Evolutionary conservation across 1,140 invertebrate species (phyloP), one percentile per base, ranked within the genome.

Genomic region (Triops longicaudatus): DNA sequence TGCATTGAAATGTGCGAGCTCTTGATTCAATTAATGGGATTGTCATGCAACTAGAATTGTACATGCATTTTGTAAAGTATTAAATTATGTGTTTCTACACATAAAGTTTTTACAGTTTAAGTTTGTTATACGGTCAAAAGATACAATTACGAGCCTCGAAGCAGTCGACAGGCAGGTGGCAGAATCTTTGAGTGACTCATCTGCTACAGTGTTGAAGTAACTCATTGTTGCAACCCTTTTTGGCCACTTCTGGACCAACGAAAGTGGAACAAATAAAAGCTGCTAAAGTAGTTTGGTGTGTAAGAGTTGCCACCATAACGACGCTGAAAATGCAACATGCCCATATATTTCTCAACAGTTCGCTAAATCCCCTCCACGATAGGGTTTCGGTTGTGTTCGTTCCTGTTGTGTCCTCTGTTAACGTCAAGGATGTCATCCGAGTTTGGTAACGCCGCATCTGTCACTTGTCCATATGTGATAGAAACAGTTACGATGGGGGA

Each of bases 401-500:
- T 22, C 22, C 50, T 6, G 22, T n/a, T 63, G 6, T n/a, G 50
- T 63, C 31, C 31, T 37, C 50, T 63, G 50, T 63, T 22, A 17
- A 17, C 50, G 22, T 63, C 50, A 63, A 63, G 50, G 50, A 63
- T 63, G 50, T 63, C 50, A 63, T 63, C 50, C 50, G 50, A 14
- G 50, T 63, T 63, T 63, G 50, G 50, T 63, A 63, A 63, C 50
- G 50, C 50, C 50, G 50, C 50, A 63, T 63, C 50, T 63, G 50
- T 63, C 50, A 63, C 50, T 63, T 37, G 10, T 63, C 50, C 50
- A 63, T 63, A 22, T 63, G 50, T 63, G 50, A 63, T 63, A 63
- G 50, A 63, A 37, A 63, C 50, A 63, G 50, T 63, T 22, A 63
- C 31, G 31, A 37, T 4, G 31, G 50, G 50, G 50, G 50, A 63